Evolutionary conservation across 64 coral and sea anemone genomes (phyloP).

Genomic region (Astreopora myriophthalma): DNA sequence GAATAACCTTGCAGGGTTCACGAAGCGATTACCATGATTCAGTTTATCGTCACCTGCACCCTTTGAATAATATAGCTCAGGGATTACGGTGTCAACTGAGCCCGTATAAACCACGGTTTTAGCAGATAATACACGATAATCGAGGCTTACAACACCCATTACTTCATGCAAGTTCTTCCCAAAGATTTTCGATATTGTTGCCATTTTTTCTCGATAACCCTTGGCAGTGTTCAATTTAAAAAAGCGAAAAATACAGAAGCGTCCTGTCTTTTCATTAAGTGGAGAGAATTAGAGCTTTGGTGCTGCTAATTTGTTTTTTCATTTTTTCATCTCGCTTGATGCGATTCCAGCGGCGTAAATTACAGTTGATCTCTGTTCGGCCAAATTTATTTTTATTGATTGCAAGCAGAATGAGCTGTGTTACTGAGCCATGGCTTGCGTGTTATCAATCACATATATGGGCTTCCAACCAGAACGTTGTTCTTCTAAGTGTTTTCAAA

Average conservation of each 20-base stretch:
- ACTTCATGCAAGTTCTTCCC: not conserved
- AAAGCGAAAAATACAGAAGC: too few species aligned
- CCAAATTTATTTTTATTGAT: not conserved
- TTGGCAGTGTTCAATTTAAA: too few species aligned
- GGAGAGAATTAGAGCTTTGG: too few species aligned
- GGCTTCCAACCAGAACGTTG: not conserved
- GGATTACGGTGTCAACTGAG: not conserved
- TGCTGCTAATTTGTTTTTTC: not conserved
- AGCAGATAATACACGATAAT: too few species aligned
- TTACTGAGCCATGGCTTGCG: not conserved
- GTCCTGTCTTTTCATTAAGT: not conserved
- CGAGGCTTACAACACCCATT: not conserved
- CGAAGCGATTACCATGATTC: not conserved
- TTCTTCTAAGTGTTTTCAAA: not conserved
- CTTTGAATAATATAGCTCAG: not conserved
- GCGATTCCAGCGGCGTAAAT: not conserved
- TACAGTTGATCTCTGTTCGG: not conserved
- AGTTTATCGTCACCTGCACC: not conserved
- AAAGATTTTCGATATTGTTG: not conserved
- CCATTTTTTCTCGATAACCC: not conserved
- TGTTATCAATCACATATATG: not conserved
- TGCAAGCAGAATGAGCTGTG: not conserved
- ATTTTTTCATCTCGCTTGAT: not conserved
- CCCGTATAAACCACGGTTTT: not conserved
- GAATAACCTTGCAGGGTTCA: slow-evolving; percentile 1